Base-by-base conservation (phyloP, 2,797 vertebrate genomes). In the Fundulus diaphanus region DNA sequence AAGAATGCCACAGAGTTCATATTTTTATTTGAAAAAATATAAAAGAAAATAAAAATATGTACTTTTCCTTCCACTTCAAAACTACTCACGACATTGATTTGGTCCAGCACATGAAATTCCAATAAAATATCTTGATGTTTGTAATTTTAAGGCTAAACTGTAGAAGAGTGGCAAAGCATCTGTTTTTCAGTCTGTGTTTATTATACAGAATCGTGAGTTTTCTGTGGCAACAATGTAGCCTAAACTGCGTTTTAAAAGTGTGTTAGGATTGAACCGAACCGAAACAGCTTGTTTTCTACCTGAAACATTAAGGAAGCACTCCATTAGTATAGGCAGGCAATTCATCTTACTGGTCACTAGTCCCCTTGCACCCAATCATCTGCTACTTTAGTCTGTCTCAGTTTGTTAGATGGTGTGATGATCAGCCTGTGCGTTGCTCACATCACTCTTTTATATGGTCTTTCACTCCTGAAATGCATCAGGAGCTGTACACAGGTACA, bases 331-430 rank as follows among this genome's bases (percentile, higher is more conserved):
- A 48, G 46, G 44, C 44, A 68, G 67, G 22, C 8, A 33, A 37
- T 63, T 37, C 9, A 1, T 63, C 59, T 63, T 37, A 12, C 33
- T 49, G 67, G 29, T 68, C 27, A 68, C 29, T 1, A 6, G 67
- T 68, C 44, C 44, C 16, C 15, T 68, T 5, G 57, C 18, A 9
- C 59, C 59, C 59, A 37, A 63, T 63, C 33, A 63, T 37, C 20
- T 24, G 37, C 33, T 35, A 11, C 59, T 63, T 63, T 37, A 37
- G 9, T 12, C 20, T 63, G 59, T 37, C 59, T 63, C 20, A 1
- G 20, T 33, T 63, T 63, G 33, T 63, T 37, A 37, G 59, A 63
- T 63, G 59, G 59, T 63, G 37, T 63, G 59, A 63, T 37, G 59
- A 63, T 63, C 59, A 37, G 33, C 59, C 59, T 24, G 20, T 37